phyloP scores from a whole-genome alignment of 2,888 invertebrate species.

The Tetramorium bicarinatum region DNA sequence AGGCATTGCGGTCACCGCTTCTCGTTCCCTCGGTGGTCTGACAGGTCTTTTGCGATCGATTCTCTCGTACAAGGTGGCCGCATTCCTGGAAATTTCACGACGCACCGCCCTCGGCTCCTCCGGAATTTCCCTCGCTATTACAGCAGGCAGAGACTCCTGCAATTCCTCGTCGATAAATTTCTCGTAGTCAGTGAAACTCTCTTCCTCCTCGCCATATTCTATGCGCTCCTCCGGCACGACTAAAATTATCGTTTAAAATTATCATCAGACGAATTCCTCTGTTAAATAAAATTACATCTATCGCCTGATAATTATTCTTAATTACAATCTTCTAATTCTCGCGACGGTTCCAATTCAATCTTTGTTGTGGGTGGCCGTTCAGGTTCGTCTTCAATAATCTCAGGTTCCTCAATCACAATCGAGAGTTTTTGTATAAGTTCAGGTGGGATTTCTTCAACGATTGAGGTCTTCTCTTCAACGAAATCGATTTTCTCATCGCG shows the following conservation, averaged over 20 bases:
- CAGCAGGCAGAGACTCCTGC: not conserved
- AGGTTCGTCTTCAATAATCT: slow-evolving; percentile 6
- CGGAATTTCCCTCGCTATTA: slow-evolving; percentile 34
- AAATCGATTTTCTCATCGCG: not conserved
- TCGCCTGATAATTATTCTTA: not conserved
- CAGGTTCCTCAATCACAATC: not conserved
- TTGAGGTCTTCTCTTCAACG: not conserved
- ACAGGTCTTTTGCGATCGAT: slow-evolving; percentile 29
- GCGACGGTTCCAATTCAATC: not conserved
- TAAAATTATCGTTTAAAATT: slow-evolving; percentile 23
- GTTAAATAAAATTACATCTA: not conserved
- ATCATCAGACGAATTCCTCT: not conserved
- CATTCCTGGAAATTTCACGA: slow-evolving; percentile 10
- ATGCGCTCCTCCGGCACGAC: not conserved
- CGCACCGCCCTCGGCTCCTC: slow-evolving; percentile 22
- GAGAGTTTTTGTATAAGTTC: not conserved
- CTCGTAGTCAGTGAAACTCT: slow-evolving; percentile 32
- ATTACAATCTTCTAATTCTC: slow-evolving; percentile 25
- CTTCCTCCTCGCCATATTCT: slow-evolving; percentile 1
- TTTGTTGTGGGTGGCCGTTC: not conserved
- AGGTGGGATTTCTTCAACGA: not conserved
- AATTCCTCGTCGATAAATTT: slow-evolving; percentile 44
- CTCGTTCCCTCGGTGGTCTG: not conserved
- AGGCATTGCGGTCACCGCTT: slow-evolving; percentile 6
- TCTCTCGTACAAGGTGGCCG: slow-evolving; percentile 11